Evolutionary conservation across 2,888 invertebrate species (phyloP), one percentile per base, ranked within the genome.

Genomic region (Deilephila porcellus): DNA sequence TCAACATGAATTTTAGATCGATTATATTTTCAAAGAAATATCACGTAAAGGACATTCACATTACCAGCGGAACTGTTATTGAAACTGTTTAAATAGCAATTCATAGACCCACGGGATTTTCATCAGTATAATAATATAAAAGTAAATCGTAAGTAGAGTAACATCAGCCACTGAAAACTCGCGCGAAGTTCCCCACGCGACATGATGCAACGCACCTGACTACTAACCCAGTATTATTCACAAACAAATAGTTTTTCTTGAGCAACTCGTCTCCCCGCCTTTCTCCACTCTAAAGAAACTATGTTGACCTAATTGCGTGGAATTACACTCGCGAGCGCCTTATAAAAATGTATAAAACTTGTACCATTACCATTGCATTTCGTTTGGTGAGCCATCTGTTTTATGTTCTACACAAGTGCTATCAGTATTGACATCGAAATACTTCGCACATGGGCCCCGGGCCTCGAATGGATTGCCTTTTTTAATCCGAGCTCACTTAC

Each of bases 391-490:
- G 84, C 82, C 90, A 89, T 90, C 90, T 91, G 91, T 80, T 90
- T 89, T 84, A 85, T 88, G 83, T 91, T 83, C 78, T 79, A 76
- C 77, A 81, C 84, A 87, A 88, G 85, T 86, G 85, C 83, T 80
- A 80, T 80, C 81, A 81, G 82, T 83, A 83, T 82, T 79, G 85
- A 81, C 78, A 78, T 83, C 84, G 83, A 79, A 82, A 81, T 82
- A 82, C 81, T 88, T 88, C 82, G 89, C 90, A 91, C 88, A 91
- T 91, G 90, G 86, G 87, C 84, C 82, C 84, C 82, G 75, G 86
- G 87, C 83, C 82, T 84, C 82, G 75, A 80, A 84, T 87, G 82
- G 86, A 89, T 86, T 88, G 86, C 84, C 85, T 88, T 88, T 90
- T 88, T 90, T 88, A 89, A 88, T 86, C 85, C 84, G 79, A 82